Evolutionary conservation across 2,797 vertebrate species (phyloP).

Genomic region (Hafferia zeledoni): DNA sequence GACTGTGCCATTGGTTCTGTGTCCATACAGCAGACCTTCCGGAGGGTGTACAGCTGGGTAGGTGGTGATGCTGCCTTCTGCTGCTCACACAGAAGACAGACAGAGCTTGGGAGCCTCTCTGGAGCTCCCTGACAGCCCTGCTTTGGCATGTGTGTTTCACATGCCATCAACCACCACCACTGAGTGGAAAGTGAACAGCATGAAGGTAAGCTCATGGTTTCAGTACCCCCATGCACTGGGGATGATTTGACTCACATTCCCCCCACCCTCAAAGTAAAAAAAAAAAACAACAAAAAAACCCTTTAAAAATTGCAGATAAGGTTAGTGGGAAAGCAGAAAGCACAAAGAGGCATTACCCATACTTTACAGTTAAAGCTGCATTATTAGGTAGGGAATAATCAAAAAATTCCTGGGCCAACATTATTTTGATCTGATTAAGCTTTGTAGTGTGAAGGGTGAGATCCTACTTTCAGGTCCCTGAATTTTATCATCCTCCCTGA

Average conservation of each 20-base stretch:
- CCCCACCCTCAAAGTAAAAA: background rate
- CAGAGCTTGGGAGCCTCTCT: background rate
- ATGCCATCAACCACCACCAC: background rate
- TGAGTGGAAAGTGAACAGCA: background rate
- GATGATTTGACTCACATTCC: background rate
- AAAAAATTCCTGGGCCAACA: background rate
- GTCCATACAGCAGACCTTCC: background rate
- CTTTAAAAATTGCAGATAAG: background rate
- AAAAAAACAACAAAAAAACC: background rate
- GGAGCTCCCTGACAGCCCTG: background rate
- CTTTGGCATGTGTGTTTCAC: background rate
- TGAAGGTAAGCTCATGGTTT: background rate
- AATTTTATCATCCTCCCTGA: background rate
- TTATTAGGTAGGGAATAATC: background rate
- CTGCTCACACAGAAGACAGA: background rate
- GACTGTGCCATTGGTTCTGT: background rate
- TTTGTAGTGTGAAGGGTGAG: background rate
- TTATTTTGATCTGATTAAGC: background rate
- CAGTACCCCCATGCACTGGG: background rate
- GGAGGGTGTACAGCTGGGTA: fast-evolving
- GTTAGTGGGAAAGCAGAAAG: background rate
- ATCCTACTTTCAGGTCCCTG: background rate
- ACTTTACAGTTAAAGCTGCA: background rate
- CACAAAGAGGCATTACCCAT: background rate
- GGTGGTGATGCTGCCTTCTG: background rate